Conservation (phyloP, 2,797 vertebrate genomes). For the Sebastiscus albofasciatus region DNA sequence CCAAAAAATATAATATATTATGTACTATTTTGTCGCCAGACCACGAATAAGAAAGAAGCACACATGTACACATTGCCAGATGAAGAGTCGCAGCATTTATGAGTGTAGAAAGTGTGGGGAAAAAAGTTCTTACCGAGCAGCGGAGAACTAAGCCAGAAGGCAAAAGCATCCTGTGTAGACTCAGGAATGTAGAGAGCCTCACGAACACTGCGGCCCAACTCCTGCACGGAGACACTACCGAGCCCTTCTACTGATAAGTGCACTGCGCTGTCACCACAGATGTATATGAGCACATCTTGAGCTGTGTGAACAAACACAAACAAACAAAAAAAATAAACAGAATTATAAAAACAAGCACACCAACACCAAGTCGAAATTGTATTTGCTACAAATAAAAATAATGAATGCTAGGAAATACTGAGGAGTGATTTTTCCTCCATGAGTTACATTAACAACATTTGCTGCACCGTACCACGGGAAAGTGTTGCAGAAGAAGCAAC, state of each 20-base stretch:
- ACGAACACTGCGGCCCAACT: conserved; percentile 85
- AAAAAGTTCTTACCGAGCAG: conserved; percentile 84
- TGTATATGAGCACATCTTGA: conserved; percentile 90
- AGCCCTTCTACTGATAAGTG: conserved; percentile 87
- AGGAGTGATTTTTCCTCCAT: background rate
- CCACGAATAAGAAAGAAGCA: background rate
- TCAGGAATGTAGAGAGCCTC: conserved; percentile 88
- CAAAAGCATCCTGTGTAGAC: conserved; percentile 83
- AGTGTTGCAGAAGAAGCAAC: conserved; percentile 87
- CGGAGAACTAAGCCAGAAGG: conserved; percentile 91
- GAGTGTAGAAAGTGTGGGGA: background rate
- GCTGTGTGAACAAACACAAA: conserved; percentile 70
- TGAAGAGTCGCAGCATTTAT: background rate
- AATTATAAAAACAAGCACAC: background rate
- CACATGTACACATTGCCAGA: background rate
- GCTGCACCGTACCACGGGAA: conserved; percentile 80
- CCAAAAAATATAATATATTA: background rate
- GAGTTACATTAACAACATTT: background rate
- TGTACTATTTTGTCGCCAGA: background rate
- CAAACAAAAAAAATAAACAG: background rate
- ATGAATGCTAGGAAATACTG: background rate
- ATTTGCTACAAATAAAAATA: background rate
- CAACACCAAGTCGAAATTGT: background rate
- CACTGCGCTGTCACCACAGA: conserved; percentile 87
- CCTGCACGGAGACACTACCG: conserved; percentile 82